Evolutionary conservation across 2,888 invertebrate species (phyloP).

Genomic region (Euclidia mi): DNA sequence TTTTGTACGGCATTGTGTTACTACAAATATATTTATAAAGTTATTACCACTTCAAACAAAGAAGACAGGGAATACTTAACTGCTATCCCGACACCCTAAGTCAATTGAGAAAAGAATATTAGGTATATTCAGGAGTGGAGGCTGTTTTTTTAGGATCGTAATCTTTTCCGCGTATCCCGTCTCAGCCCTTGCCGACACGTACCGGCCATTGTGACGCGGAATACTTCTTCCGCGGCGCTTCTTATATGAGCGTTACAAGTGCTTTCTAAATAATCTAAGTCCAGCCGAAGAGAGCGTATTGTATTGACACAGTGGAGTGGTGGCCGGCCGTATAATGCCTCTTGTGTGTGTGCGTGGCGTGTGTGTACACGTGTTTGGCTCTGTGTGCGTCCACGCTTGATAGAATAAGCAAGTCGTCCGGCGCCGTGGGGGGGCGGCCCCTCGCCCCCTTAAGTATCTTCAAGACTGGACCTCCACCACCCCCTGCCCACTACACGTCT

Average conservation of each 20-base stretch:
- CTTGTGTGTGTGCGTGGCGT: conserved; percentile 73
- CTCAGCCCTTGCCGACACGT: conserved; percentile 86
- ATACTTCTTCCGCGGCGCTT: conserved; percentile 88
- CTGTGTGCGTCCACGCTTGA: conserved; percentile 87
- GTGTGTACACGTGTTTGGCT: conserved; percentile 63
- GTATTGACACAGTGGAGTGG: conserved; percentile 91
- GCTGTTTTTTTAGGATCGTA: conserved; percentile 90
- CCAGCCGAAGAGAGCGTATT: conserved; percentile 90
- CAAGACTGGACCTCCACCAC: conserved; percentile 87
- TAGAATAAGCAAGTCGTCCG: conserved; percentile 90
- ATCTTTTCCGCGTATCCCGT: conserved; percentile 87
- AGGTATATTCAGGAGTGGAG: conserved; percentile 82
- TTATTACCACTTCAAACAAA: conserved; percentile 44
- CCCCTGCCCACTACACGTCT: conserved; percentile 87
- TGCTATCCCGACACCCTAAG: conserved; percentile 68
- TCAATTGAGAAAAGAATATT: conserved; percentile 82
- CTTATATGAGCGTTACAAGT: conserved; percentile 91
- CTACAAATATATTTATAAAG: conserved; percentile 16
- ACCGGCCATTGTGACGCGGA: conserved; percentile 88
- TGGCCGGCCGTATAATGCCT: conserved; percentile 89
- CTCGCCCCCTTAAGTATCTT: conserved; percentile 83
- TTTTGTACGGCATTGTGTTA: conserved; percentile 1
- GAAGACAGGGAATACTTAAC: conserved; percentile 63
- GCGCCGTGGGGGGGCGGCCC: conserved; percentile 73
- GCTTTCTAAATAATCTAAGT: conserved; percentile 91